A percentile compares a stretch with the other conserved stretches of the same genome.
phyloP scores from a whole-genome alignment of 2,797 vertebrate species.

The Mormyrops boulengeri region DNA sequence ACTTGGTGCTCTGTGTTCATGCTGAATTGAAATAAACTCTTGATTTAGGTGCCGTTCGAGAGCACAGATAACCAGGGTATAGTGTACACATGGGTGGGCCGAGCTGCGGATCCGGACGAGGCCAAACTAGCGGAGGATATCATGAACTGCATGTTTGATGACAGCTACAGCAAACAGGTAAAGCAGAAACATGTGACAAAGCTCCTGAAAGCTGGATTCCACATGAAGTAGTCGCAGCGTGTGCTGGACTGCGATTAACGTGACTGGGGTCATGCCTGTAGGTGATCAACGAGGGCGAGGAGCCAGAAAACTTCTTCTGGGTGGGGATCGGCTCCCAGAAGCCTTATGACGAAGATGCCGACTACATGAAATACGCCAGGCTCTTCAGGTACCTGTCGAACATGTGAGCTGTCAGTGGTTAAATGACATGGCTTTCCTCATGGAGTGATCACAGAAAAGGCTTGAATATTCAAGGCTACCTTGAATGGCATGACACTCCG shows the following conservation, averaged over 20 bases:
- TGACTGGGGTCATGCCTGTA: constrained; percentile 34
- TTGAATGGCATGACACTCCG: neutral
- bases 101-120: constrained; percentile 89
- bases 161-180: constrained; percentile 97
- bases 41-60: constrained; percentile 87
- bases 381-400: constrained; percentile 77
- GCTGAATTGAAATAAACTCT: neutral
- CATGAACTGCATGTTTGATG: constrained; percentile 93
- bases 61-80: constrained; percentile 98
- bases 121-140: constrained; percentile 94
- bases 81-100: constrained; percentile 94
- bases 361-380: constrained; percentile 91
- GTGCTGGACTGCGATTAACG: neutral
- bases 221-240: too few species aligned
- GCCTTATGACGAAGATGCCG: constrained; percentile 83
- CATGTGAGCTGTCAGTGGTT: neutral
- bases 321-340: constrained; percentile 93
- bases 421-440: neutral
- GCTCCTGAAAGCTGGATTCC: neutral
- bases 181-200: neutral
- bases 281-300: constrained; percentile 95
- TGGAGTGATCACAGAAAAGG: neutral
- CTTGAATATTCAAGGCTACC: too few species aligned
- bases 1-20: neutral
- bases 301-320: constrained; percentile 99